These are phyloP conservation scores for Drosophila niveifrons DNA, from an alignment of 2,888 invertebrate species.

Conservation along the genomic window DNA sequence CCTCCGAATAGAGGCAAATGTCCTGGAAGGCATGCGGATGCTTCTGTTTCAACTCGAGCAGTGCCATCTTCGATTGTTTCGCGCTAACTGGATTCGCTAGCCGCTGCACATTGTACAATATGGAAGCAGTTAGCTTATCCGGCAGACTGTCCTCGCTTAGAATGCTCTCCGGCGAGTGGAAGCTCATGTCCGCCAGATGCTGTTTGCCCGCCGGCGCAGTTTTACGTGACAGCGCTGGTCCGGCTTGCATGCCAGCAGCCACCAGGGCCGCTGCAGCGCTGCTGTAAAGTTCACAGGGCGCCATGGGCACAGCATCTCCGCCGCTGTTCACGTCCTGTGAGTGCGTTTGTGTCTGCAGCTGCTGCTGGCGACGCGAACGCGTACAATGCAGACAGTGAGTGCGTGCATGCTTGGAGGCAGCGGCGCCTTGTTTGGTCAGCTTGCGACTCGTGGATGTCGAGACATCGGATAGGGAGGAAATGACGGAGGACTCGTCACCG, in stretches of 20 bases:
- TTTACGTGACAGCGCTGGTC: conserved; percentile 52
- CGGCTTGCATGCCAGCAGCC: conserved; percentile 67
- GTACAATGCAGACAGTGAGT: conserved; percentile 83
- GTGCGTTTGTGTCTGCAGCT: conserved; percentile 29
- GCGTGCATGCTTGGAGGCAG: conserved; percentile 81
- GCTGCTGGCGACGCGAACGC: conserved; percentile 79
- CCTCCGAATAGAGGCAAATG: conserved; percentile 96
- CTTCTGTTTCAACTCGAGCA: conserved; percentile 91
- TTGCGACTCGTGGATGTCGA: conserved; percentile 84
- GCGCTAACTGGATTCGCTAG: conserved; percentile 92
- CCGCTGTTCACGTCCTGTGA: conserved; percentile 35
- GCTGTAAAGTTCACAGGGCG: conserved; percentile 72
- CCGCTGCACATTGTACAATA: conserved; percentile 90
- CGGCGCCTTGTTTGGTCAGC: conserved; percentile 72
- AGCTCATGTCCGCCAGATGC: conserved; percentile 82
- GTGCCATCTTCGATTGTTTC: conserved; percentile 92
- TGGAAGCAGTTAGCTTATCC: conserved; percentile 84
- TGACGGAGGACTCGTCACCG: conserved; percentile 84
- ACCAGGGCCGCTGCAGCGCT: conserved; percentile 70
- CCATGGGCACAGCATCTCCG: conserved; percentile 26
- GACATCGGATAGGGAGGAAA: conserved; percentile 85
- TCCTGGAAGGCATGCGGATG: conserved; percentile 92
- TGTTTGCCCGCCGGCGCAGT: conserved; percentile 43
- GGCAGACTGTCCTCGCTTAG: conserved; percentile 84
- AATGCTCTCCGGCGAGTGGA: conserved; percentile 85